phyloP scores from a whole-genome alignment of 2,113 vertebrate species.

The Trogon surrucura region DNA sequence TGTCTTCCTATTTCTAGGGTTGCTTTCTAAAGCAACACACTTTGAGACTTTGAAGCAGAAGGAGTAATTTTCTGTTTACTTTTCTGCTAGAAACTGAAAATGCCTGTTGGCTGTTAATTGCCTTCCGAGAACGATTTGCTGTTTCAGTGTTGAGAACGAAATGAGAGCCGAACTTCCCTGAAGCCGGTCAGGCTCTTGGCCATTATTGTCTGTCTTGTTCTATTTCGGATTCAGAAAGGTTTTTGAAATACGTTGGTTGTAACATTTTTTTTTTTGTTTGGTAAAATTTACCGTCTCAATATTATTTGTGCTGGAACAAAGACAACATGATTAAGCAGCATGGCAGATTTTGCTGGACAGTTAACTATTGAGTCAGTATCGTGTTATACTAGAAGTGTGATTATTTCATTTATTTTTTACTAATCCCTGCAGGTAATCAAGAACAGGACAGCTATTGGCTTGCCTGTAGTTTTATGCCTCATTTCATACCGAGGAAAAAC shows the following conservation, averaged over 20 bases:
- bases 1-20: not conserved
- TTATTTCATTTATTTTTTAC: not conserved
- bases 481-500: not conserved
- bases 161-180: not conserved
- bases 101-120: not conserved
- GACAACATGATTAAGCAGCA: not conserved
- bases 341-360: not conserved
- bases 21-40: not conserved
- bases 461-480: not conserved
- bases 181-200: conserved; percentile 42
- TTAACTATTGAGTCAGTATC: not conserved
- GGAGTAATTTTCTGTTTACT: conserved; percentile 21
- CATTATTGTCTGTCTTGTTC: conserved; percentile 43
- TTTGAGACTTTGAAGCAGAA: not conserved
- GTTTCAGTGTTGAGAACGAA: not conserved
- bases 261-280: not conserved
- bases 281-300: not conserved
- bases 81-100: conserved; percentile 6
- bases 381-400: not conserved
- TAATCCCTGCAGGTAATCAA: not conserved
- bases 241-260: not conserved
- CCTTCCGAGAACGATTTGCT: not conserved
- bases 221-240: conserved; percentile 9
- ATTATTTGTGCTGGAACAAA: not conserved
- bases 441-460: not conserved